Evolutionary conservation across 2,797 vertebrate species (phyloP).

Genomic region (Odontamblyopus lacepedii): DNA sequence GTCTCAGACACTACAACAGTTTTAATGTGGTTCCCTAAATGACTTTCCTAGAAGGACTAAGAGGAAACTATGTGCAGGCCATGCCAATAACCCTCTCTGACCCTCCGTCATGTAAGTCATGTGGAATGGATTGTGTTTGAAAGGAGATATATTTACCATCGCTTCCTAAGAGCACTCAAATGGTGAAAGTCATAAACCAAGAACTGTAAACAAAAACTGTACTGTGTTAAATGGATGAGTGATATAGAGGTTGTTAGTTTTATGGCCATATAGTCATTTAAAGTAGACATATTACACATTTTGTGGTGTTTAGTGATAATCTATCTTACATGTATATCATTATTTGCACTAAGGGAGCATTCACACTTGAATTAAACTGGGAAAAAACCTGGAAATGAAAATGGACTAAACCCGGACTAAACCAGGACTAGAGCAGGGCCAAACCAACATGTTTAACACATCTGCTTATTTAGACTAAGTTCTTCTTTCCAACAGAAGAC

Average conservation of each 20-base stretch:
- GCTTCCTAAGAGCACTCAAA: background rate
- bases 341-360: too few species aligned
- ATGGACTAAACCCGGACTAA: too few species aligned
- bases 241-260: background rate
- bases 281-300: background rate
- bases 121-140: background rate
- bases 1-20: background rate
- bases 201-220: background rate
- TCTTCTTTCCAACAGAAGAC: too few species aligned
- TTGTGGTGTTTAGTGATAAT: background rate
- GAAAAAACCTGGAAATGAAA: too few species aligned
- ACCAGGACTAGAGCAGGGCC: too few species aligned
- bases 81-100: background rate
- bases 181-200: background rate
- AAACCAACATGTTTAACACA: too few species aligned
- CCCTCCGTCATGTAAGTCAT: background rate
- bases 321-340: background rate
- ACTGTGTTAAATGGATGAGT: background rate
- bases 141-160: background rate
- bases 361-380: too few species aligned
- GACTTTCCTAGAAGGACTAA: constrained; percentile 4
- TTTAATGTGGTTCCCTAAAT: background rate
- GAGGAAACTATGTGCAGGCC: constrained; percentile 6
- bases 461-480: too few species aligned
- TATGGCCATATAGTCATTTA: background rate